phyloP scores from a whole-genome alignment of 2,888 invertebrate genomes.

The Strigamia transsilvanica region DNA sequence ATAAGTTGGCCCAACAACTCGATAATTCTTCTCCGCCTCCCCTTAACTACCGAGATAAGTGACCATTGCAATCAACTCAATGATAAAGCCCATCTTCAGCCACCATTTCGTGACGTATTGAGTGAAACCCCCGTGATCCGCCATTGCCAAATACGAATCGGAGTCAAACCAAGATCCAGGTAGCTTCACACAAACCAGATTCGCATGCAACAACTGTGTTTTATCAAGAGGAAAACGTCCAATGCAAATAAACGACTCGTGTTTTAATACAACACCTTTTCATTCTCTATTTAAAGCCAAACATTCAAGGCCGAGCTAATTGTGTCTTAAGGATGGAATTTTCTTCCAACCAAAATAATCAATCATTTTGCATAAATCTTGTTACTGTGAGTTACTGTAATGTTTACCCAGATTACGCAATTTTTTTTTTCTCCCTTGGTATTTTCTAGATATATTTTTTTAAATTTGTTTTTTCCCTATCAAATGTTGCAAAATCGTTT shows the following conservation, averaged over 20 bases:
- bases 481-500: no score
- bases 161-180: background rate
- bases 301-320: constrained; percentile 1
- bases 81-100: no score
- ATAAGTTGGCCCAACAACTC: constrained; percentile 2
- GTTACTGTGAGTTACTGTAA: background rate
- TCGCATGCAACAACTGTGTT: background rate
- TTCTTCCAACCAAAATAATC: background rate
- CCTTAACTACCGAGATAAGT: background rate
- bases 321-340: background rate
- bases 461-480: background rate
- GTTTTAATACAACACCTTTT: constrained; percentile 2
- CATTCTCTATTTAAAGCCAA: background rate
- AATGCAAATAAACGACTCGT: background rate
- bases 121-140: background rate
- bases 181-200: background rate
- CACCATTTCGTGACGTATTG: no score
- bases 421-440: background rate
- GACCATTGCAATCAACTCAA: no score
- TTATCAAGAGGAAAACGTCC: background rate
- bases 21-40: background rate
- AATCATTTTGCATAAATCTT: background rate
- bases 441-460: background rate
- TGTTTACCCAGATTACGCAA: background rate
- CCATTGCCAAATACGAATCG: background rate